Conservation (phyloP, 2,797 vertebrate species). For the Nyctibius grandis region DNA sequence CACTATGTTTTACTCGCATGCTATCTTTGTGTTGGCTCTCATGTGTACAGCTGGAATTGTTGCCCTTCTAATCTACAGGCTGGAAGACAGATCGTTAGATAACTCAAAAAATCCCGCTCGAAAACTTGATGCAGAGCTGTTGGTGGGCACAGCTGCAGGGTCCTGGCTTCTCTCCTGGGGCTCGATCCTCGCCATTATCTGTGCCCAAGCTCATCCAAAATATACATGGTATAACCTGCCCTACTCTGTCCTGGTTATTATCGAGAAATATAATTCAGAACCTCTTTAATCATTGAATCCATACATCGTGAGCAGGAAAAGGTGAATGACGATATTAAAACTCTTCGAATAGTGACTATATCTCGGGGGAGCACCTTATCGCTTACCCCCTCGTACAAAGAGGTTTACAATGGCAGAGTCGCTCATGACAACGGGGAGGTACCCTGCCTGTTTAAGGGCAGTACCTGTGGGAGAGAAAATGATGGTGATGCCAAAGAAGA, state of each 20-base stretch:
- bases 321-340: constrained; percentile 51
- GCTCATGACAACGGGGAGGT: constrained; percentile 40
- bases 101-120: constrained; percentile 87
- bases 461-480: not conserved
- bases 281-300: constrained; percentile 92
- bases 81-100: constrained; percentile 79
- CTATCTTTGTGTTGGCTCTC: constrained; percentile 80
- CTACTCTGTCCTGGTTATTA: constrained; percentile 86
- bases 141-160: constrained; percentile 88
- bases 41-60: constrained; percentile 83
- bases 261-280: constrained; percentile 95
- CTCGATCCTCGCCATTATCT: constrained; percentile 83
- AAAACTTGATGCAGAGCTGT: constrained; percentile 87
- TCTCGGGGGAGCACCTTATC: constrained; percentile 60
- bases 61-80: constrained; percentile 85
- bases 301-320: constrained; percentile 81
- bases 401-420: constrained; percentile 74
- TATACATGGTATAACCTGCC: constrained; percentile 89
- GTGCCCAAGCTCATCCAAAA: constrained; percentile 70
- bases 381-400: constrained; percentile 70
- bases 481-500: constrained; percentile 30
- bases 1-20: constrained; percentile 90
- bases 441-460: not conserved
- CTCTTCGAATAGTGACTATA: constrained; percentile 82
- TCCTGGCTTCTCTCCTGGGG: constrained; percentile 98